Base-by-base conservation (phyloP, 2,888 invertebrate genomes). In the Apomyelois bistriatella region DNA sequence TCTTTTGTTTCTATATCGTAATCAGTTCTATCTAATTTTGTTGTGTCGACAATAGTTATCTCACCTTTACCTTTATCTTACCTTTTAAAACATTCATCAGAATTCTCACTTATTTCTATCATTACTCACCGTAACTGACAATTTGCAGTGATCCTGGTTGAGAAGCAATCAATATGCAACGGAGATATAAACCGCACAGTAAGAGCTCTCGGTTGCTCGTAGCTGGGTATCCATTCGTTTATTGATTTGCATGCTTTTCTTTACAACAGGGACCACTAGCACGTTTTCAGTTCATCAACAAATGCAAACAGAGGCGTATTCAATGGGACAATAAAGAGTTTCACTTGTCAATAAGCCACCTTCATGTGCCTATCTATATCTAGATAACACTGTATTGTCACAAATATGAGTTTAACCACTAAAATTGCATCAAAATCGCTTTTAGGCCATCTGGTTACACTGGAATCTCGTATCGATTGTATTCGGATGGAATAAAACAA, bases 291-390 rank as follows among this genome's bases (percentile, higher is more conserved):
- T 82, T 71, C 72, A 73, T 78, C 70, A 82, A 77, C 72, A 82
- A 78, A 74, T 72, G 70, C 73, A 80, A 78, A 78, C 71, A 74
- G 66, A 73, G 74, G 72, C 66, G 71, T 73, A 66, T 75, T 79
- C 77, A 80, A 83, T 77, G 72, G 76, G 74, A 80, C 72, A 68
- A 76, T 79, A 72, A 70, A 79, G 78, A 84, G 82, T 85, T 86
- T 86, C 85, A 85, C 88, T 87, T 85, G 86, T 82, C 85, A 88
- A 85, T 86, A 85, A 79, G 71, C 76, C 80, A 83, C 79, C 73
- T 73, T 71, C 53, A 62, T 53, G 61, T 66, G 64, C 61, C 60
- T 63, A 66, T 58, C 57, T 66, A 62, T 58, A 59, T 66, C 66
- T 64, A 72, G 66, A 72, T 63, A 71, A 61, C 66, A 71, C 68